Percentiles rank a stretch among this genome's conserved stretches.
Evolutionary conservation across 1,140 invertebrate genomes (phyloP).

Genomic region (Vollenhovia emeryi): DNA sequence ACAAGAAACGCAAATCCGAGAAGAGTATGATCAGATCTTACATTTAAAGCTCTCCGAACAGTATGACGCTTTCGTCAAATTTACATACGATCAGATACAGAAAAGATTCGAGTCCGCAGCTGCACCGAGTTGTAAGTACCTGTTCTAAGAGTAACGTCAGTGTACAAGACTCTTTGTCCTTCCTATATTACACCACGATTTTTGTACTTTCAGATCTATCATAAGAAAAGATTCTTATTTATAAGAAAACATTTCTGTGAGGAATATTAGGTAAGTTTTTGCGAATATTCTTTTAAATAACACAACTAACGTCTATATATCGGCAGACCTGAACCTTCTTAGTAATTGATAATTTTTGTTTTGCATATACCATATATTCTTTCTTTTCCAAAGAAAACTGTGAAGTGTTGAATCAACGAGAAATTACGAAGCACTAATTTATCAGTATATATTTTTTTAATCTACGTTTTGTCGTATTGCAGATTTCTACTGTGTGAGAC

Average conservation of each 20-base stretch:
- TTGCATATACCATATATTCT: no score
- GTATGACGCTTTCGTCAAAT: conserved; percentile 98
- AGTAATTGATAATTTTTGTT: no score
- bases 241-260: conserved; percentile 80
- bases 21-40: conserved; percentile 97
- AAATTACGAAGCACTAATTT: background rate
- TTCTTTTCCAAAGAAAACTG: conserved; percentile 1
- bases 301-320: no score
- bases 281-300: background rate
- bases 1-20: conserved; percentile 94
- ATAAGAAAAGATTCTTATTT: conserved; percentile 80
- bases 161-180: background rate
- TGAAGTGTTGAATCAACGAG: background rate
- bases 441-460: no score
- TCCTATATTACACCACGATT: background rate
- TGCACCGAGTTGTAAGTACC: conserved; percentile 89
- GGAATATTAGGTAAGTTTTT: conserved; percentile 81
- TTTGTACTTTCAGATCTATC: conserved; percentile 79
- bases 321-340: no score
- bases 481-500: conserved; percentile 74
- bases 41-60: conserved; percentile 97
- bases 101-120: conserved; percentile 91
- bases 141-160: background rate
- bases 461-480: conserved; percentile 27
- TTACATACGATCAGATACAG: conserved; percentile 98